Base-by-base conservation (phyloP, 2,113 vertebrate species). In the Etheostoma cragini region DNA sequence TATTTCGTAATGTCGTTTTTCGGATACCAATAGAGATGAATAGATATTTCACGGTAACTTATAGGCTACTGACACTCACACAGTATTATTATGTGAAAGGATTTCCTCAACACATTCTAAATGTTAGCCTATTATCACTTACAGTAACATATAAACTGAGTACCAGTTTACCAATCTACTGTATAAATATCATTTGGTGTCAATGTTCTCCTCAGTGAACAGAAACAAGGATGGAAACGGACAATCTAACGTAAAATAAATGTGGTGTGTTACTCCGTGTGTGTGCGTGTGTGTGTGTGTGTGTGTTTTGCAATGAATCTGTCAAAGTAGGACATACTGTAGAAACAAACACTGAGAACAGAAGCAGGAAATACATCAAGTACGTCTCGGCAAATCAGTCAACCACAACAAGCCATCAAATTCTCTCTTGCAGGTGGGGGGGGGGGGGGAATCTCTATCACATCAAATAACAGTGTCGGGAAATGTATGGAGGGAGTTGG, bases 381-480 rank as follows among this genome's bases (percentile, higher is more conserved):
- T 46, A 17, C 1, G 5, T 61, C 66, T 79, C 79, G 1, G 2
- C 46, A 58, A 82, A 58, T 80, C 78, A 76, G 87, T 82, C 75
- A 72, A 60, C 69, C 75, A 64, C 80, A 80, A 82, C 69, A 83
- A 76, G 58, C 56, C 69, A 69, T 89, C 21, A 71, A 38, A 63
- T 73, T 67, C 21, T 38, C 46, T 72, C 33, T 49, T 14, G 54
- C 58, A 65, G 64, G 82, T 73, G n/a, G n/a, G n/a, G n/a, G 76
- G 53, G 72, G 50, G 33, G 1, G 5, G 19, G 24, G 83, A 8
- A 78, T 57, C 38, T 82, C 76, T 62, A 73, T 50, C 57, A 71
- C 56, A 68, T 91, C 74, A 79, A 80, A 81, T 75, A 78, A 56
- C 38, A 72, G 54, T 26, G 73, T 53, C 19, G 47, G 72, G 84